These are phyloP conservation scores for Elephantulus edwardii DNA, from an alignment of 2,113 vertebrate species.

Conservation along the genomic window DNA sequence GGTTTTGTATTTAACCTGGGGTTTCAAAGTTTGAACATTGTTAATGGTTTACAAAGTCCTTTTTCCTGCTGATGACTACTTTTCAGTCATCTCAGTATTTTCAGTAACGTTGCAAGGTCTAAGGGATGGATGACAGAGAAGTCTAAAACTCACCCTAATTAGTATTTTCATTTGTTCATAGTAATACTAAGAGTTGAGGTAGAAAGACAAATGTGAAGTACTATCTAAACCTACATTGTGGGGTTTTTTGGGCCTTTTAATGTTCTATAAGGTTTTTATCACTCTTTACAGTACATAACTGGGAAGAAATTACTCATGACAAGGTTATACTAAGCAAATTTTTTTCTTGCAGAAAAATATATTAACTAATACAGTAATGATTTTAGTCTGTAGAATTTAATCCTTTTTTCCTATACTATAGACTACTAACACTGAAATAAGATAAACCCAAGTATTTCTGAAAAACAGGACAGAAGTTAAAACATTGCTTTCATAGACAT, in stretches of 20 bases:
- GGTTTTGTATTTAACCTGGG: neutral
- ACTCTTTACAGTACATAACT: conserved; percentile 12
- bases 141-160: neutral
- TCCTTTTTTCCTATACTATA: neutral
- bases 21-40: neutral
- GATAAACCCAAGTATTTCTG: neutral
- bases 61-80: neutral
- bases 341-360: neutral
- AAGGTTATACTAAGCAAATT: neutral
- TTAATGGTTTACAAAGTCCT: neutral
- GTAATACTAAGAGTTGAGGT: neutral
- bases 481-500: neutral
- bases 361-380: neutral
- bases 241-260: conserved; percentile 4
- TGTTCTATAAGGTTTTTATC: neutral
- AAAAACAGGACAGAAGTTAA: neutral
- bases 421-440: neutral
- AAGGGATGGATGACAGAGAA: neutral
- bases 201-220: neutral
- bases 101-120: neutral
- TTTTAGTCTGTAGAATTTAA: neutral
- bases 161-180: neutral
- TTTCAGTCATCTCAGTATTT: neutral
- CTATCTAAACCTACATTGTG: neutral
- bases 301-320: conserved; percentile 13